phyloP scores from a whole-genome alignment of 2,797 vertebrate species.

The Pogoniulus pusillus region DNA sequence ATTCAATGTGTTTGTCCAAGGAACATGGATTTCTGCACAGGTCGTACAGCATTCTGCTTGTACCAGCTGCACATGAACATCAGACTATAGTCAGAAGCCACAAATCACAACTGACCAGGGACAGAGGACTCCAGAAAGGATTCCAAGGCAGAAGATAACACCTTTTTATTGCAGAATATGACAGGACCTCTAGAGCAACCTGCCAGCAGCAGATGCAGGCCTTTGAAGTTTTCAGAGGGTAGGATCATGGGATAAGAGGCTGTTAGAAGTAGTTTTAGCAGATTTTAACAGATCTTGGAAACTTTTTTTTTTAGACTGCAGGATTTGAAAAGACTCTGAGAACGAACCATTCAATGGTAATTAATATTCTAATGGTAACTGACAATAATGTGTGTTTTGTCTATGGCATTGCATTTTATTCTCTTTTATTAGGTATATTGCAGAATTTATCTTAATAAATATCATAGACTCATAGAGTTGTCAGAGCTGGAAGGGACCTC shows the following conservation, averaged over 20 bases:
- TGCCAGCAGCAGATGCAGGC: not conserved
- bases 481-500: no score
- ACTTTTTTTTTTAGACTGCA: not conserved
- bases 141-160: not conserved
- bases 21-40: not conserved
- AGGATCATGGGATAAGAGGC: not conserved
- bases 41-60: not conserved
- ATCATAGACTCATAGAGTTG: not conserved
- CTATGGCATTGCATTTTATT: not conserved
- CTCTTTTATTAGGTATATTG: not conserved
- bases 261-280: not conserved
- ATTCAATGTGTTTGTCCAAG: constrained; percentile 1
- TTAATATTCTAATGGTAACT: not conserved
- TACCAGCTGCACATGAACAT: not conserved
- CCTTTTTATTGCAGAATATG: not conserved
- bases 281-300: not conserved
- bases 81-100: not conserved
- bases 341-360: not conserved
- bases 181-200: not conserved
- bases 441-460: not conserved
- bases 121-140: not conserved
- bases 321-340: not conserved
- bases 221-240: not conserved
- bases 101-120: not conserved
- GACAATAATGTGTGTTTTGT: not conserved